Base-by-base conservation (phyloP, 2,888 invertebrate genomes). In the Parelbella ahira region DNA sequence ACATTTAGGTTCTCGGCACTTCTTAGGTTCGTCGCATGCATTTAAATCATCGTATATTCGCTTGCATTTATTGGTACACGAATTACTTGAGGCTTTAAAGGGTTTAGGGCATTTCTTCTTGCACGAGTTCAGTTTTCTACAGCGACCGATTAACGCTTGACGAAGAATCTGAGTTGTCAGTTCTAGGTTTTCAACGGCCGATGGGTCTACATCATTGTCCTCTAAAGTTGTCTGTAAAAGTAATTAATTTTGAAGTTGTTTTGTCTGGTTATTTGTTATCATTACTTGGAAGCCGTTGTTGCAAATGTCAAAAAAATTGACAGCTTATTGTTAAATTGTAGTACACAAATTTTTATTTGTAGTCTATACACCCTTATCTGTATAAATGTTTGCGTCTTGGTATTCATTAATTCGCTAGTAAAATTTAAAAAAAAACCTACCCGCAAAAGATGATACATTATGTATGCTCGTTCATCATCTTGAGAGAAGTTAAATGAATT, bases 101-200 rank as follows among this genome's bases (percentile, higher is more conserved):
- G 44, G 49, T 0, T 37, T 30, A 0, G 58, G 56, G 32, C 72
- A 73, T 37, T 50, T 46, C 1, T 46, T 27, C 1, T 51, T 37
- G 39, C 74, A 73, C 0, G 8, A 32, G 0, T 56, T 36, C 1
- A 62, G 50, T 33, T 45, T 52, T 1, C 28, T 21, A 23, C 75
- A 74, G 6, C 66, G 48, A 0, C 50, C 25, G 1, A 63, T 52
- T 0, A 76, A 53, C 0, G 66, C 60, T 32, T 49, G 43, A 0
- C 56, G 47, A 1, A 63, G 46, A 3, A 56, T 29, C 0, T 47
- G 25, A 13, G 57, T 51, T 0, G 59, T 55, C 27, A 45, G 44
- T 21, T 54, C 45, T n/a, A 60, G 48, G 1, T 25, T 37, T 4
- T 37, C 28, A 0, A 44, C 41, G 0, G 50, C 45, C 11, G 48